These are phyloP conservation scores for Luffia ferchaultella DNA, from an alignment of 2,888 invertebrate genomes.

Conservation along the genomic window DNA sequence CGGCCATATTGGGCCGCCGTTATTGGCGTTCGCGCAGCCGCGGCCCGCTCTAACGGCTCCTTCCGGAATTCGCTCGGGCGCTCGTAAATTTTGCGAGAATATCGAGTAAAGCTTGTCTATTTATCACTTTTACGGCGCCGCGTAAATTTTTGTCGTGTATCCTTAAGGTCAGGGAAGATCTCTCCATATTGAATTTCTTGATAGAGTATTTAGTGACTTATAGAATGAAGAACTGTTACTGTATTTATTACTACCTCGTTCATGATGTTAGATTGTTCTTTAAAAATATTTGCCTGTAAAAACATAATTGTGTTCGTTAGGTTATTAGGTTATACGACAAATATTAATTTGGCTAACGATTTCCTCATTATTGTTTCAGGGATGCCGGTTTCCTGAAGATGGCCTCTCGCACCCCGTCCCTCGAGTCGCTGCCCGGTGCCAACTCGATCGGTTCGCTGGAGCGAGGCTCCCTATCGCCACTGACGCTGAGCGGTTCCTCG, in stretches of 20 bases:
- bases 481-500: conserved; percentile 87
- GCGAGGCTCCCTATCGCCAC: conserved; percentile 81
- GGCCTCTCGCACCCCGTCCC: conserved; percentile 92
- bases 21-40: conserved; percentile 43
- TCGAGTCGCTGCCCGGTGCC: conserved; percentile 91
- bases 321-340: conserved; percentile 5
- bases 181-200: conserved; percentile 13
- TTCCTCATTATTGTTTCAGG: conserved; percentile 67
- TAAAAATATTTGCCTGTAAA: conserved; percentile 6
- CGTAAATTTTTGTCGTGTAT: conserved; percentile 20
- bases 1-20: conserved; percentile 23
- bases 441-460: conserved; percentile 91
- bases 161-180: conserved; percentile 29
- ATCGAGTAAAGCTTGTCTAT: conserved; percentile 41
- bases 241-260: background rate
- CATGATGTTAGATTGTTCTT: background rate
- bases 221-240: background rate
- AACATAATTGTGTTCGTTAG: background rate
- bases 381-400: conserved; percentile 91
- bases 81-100: conserved; percentile 40
- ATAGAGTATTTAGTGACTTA: background rate
- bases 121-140: conserved; percentile 42
- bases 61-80: conserved; percentile 30
- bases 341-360: too few relatives aligned
- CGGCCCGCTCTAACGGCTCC: conserved; percentile 21